These are phyloP conservation scores for Corythaixoides concolor DNA, from an alignment of 2,113 vertebrate genomes.

Conservation along the genomic window DNA sequence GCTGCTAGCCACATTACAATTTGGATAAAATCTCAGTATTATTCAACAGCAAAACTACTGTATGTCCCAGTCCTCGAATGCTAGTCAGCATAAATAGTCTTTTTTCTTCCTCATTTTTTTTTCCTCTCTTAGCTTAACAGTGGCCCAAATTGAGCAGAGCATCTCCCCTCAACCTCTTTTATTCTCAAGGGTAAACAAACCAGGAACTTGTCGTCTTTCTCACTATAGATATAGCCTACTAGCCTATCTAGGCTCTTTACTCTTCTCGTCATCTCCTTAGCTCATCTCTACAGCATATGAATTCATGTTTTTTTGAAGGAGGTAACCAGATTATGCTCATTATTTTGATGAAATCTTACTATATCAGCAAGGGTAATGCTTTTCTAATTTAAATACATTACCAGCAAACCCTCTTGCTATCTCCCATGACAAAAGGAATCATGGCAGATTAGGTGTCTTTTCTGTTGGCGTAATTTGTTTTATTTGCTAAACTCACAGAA, in stretches of 20 bases:
- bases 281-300: neutral
- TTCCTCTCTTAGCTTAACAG: neutral
- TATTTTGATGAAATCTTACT: constrained; percentile 1
- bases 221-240: neutral
- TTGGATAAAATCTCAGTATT: neutral
- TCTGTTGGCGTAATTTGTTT: neutral
- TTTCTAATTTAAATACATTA: neutral
- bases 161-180: neutral
- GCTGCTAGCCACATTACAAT: neutral
- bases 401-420: neutral
- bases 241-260: neutral
- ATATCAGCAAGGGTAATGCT: neutral
- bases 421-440: neutral
- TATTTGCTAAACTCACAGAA: neutral
- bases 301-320: neutral
- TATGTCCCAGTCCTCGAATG: neutral
- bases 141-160: neutral
- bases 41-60: neutral
- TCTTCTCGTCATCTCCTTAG: neutral
- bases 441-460: neutral
- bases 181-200: neutral
- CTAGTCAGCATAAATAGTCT: neutral
- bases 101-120: neutral
- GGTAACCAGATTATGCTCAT: neutral
- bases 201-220: neutral